These are phyloP conservation scores for Eupithecia subumbrata DNA, from an alignment of 2,888 invertebrate species.

Conservation along the genomic window DNA sequence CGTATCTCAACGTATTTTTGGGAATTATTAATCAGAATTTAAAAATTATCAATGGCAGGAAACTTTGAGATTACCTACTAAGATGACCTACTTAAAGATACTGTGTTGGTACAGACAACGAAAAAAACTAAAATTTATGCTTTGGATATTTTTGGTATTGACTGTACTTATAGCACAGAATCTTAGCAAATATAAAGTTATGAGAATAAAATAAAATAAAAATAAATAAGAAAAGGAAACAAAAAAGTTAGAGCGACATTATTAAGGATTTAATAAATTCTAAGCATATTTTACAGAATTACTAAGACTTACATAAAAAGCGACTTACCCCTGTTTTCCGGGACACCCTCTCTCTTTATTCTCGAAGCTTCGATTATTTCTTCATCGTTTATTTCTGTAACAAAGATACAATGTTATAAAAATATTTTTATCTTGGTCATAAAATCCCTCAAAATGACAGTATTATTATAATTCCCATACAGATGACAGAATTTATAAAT, in stretches of 20 bases:
- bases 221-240: slow-evolving; percentile 5
- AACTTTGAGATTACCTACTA: not conserved
- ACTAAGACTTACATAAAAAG: slow-evolving; percentile 44
- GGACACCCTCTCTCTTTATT: slow-evolving; percentile 78
- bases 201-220: slow-evolving; percentile 20
- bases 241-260: not conserved
- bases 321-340: slow-evolving; percentile 80
- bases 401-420: slow-evolving; percentile 47
- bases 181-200: too few relatives aligned
- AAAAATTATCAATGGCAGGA: not conserved
- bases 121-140: not conserved
- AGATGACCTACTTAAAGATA: too few relatives aligned
- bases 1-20: not conserved
- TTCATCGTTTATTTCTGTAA: slow-evolving; percentile 74
- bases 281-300: slow-evolving; percentile 53
- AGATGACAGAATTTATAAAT: slow-evolving; percentile 9
- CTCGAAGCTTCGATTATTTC: slow-evolving; percentile 75
- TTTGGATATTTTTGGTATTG: not conserved
- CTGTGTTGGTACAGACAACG: not conserved
- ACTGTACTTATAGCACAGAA: not conserved
- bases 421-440: not conserved
- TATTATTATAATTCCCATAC: slow-evolving; percentile 1
- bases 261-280: slow-evolving; percentile 2
- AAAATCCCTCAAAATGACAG: slow-evolving; percentile 1
- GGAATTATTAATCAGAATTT: not conserved